Percentiles rank a stretch among this genome's conserved stretches.
phyloP scores from a whole-genome alignment of 2,113 vertebrate genomes.

The Chelonoidis abingdonii region DNA sequence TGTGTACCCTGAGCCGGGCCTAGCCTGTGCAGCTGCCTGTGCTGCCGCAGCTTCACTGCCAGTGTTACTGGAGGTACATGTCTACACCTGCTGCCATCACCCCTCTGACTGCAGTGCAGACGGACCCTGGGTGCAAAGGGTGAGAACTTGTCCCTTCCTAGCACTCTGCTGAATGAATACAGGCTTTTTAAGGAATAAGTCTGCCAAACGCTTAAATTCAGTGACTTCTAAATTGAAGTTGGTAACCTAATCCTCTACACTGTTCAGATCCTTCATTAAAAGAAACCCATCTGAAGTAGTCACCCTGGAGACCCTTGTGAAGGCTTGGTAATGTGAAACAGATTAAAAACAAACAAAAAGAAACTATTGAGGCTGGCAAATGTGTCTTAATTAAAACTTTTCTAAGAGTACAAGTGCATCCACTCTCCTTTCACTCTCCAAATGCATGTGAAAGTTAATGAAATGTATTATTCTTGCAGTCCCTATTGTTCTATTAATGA shows the following conservation, averaged over 20 bases:
- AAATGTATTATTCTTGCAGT: neutral
- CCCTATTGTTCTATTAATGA: neutral
- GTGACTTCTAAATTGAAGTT: neutral
- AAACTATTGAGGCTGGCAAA: conserved; percentile 27
- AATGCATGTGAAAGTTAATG: conserved; percentile 11
- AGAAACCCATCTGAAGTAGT: neutral
- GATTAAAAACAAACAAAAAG: neutral
- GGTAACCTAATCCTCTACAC: neutral
- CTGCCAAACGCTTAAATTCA: neutral
- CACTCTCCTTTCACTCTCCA: neutral
- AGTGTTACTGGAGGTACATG: no score
- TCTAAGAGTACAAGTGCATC: neutral
- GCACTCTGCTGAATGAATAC: neutral
- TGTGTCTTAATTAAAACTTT: conserved; percentile 42
- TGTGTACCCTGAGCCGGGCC: no score
- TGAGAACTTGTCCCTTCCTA: neutral
- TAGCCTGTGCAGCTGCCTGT: no score
- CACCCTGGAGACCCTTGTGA: neutral
- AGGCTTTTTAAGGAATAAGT: neutral
- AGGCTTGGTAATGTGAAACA: neutral
- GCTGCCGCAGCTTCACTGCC: no score
- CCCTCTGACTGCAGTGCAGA: no score
- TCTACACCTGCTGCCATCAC: no score
- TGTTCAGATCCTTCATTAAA: neutral
- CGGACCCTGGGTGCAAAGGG: no score